phyloP scores from a whole-genome alignment of 1,140 invertebrate genomes.

The Diplogasteroides magnus region DNA sequence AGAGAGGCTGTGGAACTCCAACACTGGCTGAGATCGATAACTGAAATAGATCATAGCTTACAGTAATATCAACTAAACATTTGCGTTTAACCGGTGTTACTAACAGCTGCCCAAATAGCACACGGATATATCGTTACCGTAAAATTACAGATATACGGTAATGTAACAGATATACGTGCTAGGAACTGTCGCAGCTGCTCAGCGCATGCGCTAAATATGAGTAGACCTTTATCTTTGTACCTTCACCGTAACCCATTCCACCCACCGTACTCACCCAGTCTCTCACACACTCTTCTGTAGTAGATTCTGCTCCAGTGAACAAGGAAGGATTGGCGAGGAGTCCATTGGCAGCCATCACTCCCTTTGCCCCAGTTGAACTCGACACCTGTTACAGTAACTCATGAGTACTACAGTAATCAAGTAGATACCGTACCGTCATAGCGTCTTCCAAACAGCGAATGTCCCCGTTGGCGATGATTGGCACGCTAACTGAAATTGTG shows the following conservation, averaged over 20 bases:
- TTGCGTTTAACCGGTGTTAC: too few relatives aligned
- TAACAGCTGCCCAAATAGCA: too few relatives aligned
- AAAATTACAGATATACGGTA: too few relatives aligned
- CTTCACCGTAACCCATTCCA: too few relatives aligned
- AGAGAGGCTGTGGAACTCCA: not conserved
- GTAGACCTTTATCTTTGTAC: too few relatives aligned
- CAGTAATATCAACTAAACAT: not conserved
- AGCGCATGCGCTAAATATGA: too few relatives aligned
- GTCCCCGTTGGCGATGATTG: constrained; percentile 85
- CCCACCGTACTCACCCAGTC: constrained; percentile 72
- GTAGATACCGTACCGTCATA: constrained; percentile 63
- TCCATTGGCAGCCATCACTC: constrained; percentile 80
- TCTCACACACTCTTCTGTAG: constrained; percentile 73
- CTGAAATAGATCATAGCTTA: too few relatives aligned
- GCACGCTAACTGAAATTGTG: constrained; percentile 69
- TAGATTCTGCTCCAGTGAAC: constrained; percentile 68
- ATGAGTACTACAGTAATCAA: constrained; percentile 6
- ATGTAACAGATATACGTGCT: too few relatives aligned
- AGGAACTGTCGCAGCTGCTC: too few relatives aligned
- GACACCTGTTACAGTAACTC: constrained; percentile 1
- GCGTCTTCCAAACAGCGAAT: constrained; percentile 71
- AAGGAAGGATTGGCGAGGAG: constrained; percentile 83
- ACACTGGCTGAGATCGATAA: not conserved
- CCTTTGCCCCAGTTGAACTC: constrained; percentile 56
- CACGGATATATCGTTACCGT: too few relatives aligned